These are phyloP conservation scores for Athene cunicularia DNA, from an alignment of 2,113 vertebrate genomes.

Conservation along the genomic window DNA sequence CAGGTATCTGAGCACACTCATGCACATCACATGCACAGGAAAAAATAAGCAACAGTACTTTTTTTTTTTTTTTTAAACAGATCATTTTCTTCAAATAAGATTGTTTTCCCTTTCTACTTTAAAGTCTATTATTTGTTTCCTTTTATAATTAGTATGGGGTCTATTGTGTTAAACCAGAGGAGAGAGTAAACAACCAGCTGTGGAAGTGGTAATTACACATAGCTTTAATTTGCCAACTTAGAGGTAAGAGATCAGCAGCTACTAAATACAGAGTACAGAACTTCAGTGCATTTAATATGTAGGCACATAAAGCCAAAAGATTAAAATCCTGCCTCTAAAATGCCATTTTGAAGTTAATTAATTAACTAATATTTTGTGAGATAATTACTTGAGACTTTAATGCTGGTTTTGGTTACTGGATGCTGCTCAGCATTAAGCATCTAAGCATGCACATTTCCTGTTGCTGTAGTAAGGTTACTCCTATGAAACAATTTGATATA, in stretches of 20 bases:
- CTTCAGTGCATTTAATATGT: background rate
- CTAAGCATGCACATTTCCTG: background rate
- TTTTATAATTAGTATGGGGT: background rate
- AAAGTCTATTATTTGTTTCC: background rate
- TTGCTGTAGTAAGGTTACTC: conserved; percentile 23
- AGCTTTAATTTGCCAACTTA: background rate
- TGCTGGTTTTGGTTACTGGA: background rate
- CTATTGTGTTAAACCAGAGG: background rate
- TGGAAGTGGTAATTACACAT: background rate
- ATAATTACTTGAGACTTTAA: conserved; percentile 12
- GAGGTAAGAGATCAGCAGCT: background rate
- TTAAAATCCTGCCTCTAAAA: conserved; percentile 4
- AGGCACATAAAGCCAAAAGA: background rate
- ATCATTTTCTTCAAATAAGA: background rate
- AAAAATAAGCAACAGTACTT: conserved; percentile 61
- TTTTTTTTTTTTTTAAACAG: background rate
- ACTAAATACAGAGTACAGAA: background rate
- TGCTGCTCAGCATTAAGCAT: conserved; percentile 46
- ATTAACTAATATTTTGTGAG: background rate
- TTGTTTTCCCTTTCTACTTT: background rate
- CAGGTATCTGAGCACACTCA: conserved; percentile 50
- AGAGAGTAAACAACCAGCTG: background rate
- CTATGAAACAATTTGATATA: background rate
- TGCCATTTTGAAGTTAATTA: background rate
- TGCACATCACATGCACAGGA: conserved; percentile 57